Base-by-base conservation (phyloP, 1,140 invertebrate species). In the Batillaria attramentaria region DNA sequence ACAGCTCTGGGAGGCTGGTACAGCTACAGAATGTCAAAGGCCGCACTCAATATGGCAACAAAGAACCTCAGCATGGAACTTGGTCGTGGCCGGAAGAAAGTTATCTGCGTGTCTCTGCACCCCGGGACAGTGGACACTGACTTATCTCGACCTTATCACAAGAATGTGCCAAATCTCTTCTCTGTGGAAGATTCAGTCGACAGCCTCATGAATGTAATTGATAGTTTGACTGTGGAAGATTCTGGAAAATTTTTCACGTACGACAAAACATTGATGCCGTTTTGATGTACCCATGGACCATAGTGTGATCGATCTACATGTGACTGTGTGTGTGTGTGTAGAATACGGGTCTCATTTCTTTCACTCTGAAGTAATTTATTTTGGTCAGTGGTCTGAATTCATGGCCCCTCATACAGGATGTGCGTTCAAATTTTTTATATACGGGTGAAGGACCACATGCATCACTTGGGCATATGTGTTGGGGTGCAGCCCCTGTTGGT, bases 111-210 rank as follows among this genome's bases (percentile, higher is more conserved):
- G 24, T 81, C 85, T 0, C 65, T 90, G 10, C 88, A 90, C 72
- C 89, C 89, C 46, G 89, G 89, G 1, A 89, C 87, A 20, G 89
- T 91, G 1, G 84, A 91, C 75, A 91, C 90, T 33, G 87, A 87
- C 41, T 81, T 91, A 4, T 89, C 88, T 33, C 75, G 86, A 62
- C 88, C 87, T 2, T 91, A 91, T 66, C 86, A 90, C 72, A 89
- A 88, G 82, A 86, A 85, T 66, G 87, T 90, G 13, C 86, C 87
- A 33, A 83, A 87, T 31, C 66, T 90, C 4, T 89, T 91, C 69
- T 82, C 85, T 2, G 75, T 83, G 0, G 86, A 90, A 70, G 72
- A 90, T 37, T 88, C 88, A 2, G 88, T 90, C 0, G 74, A 82
- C 42, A 83, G 82, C 57, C 72, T 91, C 57, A 66, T 91, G 66